phyloP scores from a whole-genome alignment of 2,113 vertebrate genomes.

The Nerophis ophidion region DNA sequence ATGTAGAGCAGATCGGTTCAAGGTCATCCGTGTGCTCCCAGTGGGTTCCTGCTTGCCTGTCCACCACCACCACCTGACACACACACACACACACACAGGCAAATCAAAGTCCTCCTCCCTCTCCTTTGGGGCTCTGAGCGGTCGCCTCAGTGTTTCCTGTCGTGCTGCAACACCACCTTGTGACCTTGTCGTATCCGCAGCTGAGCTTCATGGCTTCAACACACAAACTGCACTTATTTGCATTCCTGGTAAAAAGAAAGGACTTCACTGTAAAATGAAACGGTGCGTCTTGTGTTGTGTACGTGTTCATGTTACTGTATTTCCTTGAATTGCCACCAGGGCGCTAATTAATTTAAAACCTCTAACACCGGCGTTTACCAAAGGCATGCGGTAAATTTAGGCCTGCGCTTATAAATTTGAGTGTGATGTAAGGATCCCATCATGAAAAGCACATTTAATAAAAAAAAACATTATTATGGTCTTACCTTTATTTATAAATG shows the following conservation, averaged over 20 bases:
- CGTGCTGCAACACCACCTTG: slow-evolving; percentile 25
- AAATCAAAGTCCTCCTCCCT: slow-evolving; percentile 16
- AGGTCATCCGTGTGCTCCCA: slow-evolving; percentile 39
- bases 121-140: slow-evolving; percentile 13
- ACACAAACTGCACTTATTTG: slow-evolving; percentile 4
- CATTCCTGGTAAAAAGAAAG: slow-evolving; percentile 7
- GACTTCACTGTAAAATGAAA: no score
- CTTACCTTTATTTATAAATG: no score
- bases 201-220: slow-evolving; percentile 28
- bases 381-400: no score
- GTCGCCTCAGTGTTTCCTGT: slow-evolving; percentile 30
- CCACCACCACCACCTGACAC: slow-evolving; percentile 18
- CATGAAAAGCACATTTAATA: no score
- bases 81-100: slow-evolving; percentile 10
- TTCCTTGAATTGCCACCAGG: no score
- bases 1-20: slow-evolving; percentile 37
- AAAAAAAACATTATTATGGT: no score
- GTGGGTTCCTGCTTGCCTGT: slow-evolving; percentile 22
- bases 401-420: no score
- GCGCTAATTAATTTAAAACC: no score
- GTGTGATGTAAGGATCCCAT: no score
- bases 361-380: no score
- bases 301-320: no score
- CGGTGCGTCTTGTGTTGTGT: no score
- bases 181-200: slow-evolving; percentile 41